Percentiles rank a stretch among this genome's conserved stretches.
phyloP scores from a whole-genome alignment of 2,888 invertebrate genomes.

The Athalia rosae region DNA sequence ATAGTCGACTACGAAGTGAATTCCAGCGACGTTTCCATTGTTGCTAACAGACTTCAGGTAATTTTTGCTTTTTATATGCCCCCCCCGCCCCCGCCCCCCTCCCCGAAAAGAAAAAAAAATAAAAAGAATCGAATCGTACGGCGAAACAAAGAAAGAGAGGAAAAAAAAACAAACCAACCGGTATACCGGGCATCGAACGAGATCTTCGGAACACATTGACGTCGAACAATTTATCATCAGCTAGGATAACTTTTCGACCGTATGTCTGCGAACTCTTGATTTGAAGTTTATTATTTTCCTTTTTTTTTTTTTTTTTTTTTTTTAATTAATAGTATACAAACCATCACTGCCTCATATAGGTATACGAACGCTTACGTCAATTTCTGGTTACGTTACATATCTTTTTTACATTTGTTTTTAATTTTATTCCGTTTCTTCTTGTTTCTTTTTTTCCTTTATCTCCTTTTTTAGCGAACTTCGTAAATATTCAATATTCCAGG shows the following conservation, averaged over 20 bases:
- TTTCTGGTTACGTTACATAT: conserved; percentile 4
- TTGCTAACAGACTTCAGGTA: conserved; percentile 26
- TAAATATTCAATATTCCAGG: too few relatives aligned
- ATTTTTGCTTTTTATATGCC: neutral
- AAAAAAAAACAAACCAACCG: too few relatives aligned
- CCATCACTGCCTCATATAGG: conserved; percentile 12
- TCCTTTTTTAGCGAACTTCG: too few relatives aligned
- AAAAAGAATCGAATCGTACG: too few relatives aligned
- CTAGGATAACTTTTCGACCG: too few relatives aligned
- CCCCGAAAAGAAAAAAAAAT: neutral
- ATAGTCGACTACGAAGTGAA: conserved; percentile 58
- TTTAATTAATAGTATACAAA: conserved; percentile 34
- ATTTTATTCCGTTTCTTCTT: neutral
- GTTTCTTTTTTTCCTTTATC: neutral
- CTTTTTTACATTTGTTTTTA: neutral
- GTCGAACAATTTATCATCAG: conserved; percentile 2
- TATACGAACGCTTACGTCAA: conserved; percentile 9
- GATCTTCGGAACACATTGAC: too few relatives aligned
- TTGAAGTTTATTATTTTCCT: neutral
- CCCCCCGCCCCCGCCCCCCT: too few relatives aligned
- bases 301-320: conserved; percentile 37
- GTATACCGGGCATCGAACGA: too few relatives aligned
- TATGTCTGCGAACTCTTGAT: conserved; percentile 6
- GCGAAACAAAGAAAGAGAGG: neutral
- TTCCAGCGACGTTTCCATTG: conserved; percentile 25